phyloP scores from a whole-genome alignment of 2,113 vertebrate genomes.

The Martes martes region DNA sequence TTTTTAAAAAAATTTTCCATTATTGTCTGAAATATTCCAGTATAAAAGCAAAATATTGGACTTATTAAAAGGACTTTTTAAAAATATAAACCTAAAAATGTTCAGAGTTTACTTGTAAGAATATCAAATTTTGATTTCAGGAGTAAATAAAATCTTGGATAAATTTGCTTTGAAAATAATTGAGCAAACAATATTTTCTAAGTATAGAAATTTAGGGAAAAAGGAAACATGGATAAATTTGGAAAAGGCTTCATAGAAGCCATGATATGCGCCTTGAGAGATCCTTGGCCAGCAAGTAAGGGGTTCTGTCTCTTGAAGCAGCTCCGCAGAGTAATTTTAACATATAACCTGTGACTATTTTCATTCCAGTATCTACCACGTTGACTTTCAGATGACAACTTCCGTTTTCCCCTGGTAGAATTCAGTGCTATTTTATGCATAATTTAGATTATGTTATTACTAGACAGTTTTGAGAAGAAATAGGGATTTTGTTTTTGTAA shows the following conservation, averaged over 20 bases:
- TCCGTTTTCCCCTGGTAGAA: conserved; percentile 66
- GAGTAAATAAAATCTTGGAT: neutral
- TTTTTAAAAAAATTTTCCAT: neutral
- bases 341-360: conserved; percentile 45
- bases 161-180: neutral
- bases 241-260: neutral
- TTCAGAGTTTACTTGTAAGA: neutral
- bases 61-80: neutral
- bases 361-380: conserved; percentile 25
- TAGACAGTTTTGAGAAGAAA: conserved; percentile 69
- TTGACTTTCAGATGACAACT: conserved; percentile 62
- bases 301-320: conserved; percentile 32
- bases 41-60: neutral
- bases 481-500: conserved; percentile 34
- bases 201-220: neutral
- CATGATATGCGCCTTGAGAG: neutral
- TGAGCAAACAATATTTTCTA: neutral
- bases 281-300: neutral
- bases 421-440: conserved; percentile 64
- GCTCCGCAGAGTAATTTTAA: conserved; percentile 51
- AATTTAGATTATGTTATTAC: conserved; percentile 74
- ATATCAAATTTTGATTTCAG: neutral
- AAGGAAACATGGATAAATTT: neutral
- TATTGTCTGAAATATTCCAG: neutral
- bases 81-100: neutral